Base-by-base conservation (phyloP, 2,113 vertebrate genomes). In the Gnathonemus echidnorhynchus region DNA sequence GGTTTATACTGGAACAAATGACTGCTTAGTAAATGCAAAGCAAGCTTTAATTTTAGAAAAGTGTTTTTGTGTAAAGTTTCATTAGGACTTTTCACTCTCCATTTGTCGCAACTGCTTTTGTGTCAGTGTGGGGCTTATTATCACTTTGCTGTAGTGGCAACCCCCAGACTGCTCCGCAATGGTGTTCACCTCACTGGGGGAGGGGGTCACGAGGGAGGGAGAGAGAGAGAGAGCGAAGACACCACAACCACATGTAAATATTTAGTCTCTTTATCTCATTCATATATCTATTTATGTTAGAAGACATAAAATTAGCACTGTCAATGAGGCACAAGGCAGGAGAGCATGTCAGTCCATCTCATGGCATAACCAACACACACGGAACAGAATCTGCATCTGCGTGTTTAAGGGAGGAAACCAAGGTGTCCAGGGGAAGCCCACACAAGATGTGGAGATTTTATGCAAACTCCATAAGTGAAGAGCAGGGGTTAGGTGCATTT, bases 1-100 rank as follows among this genome's bases (percentile, higher is more conserved):
- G 45, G 83, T 85, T 85, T 48, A 85, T 85, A 48, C 45, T 48
- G 83, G 83, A 85, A 48, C 45, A 24, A 48, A 48, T 48, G 83
- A 85, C 42, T 42, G 42, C 83, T 85, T 48, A 85, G 77, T 42
- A 42, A 83, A 48, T n/a, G 45, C 83, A 85, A 85, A 85, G 83
- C 83, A 48, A 85, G 19, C 42, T 13, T 48, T 45, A 45, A 85
- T 45, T 85, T 46, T 48, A 10, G 83, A 46, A 45, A n/a, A 48
- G 35, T 85, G 83, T 85, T 85, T 48, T 24, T 80, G 74, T 45
- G 83, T 48, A 46, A 86, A 86, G 84, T 86, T 86, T 86, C 42
- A 50, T 86, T 50, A 48, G 45, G n/a, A 24, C n/a, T 86, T 86
- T 86, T 80, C 48, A 86, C 84, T 86, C 35, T 80, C 48, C 24